phyloP scores from a whole-genome alignment of 2,888 invertebrate species.

The Globia sparganii region DNA sequence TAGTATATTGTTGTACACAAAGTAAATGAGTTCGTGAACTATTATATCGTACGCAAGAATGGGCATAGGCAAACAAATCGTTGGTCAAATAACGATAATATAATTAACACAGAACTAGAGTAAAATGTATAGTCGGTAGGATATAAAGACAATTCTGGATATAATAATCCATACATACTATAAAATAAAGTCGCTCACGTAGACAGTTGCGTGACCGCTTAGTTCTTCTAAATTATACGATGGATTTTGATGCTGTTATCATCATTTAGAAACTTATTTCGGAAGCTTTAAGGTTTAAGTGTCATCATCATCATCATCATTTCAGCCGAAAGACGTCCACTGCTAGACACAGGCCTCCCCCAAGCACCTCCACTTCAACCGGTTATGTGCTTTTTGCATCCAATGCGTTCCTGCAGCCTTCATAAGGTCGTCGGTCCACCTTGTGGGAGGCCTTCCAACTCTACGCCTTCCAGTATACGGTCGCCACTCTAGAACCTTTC shows the following conservation, averaged over 20 bases:
- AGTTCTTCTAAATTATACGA: not conserved
- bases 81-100: not conserved
- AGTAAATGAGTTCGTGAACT: conserved; percentile 22
- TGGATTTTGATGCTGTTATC: too few species aligned
- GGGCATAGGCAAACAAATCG: not conserved
- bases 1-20: conserved; percentile 1
- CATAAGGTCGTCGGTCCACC: too few species aligned
- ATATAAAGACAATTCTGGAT: not conserved
- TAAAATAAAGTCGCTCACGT: not conserved
- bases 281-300: too few species aligned
- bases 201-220: not conserved
- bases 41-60: not conserved
- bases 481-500: too few species aligned
- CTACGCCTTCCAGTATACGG: too few species aligned
- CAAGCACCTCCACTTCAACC: too few species aligned
- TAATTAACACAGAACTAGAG: not conserved
- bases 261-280: not conserved
- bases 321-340: too few species aligned
- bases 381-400: too few species aligned
- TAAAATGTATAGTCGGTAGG: not conserved
- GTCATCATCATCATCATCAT: too few species aligned
- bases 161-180: not conserved
- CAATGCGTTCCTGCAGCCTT: too few species aligned
- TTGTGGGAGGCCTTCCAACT: too few species aligned
- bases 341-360: too few species aligned